These are phyloP conservation scores for Pimephales promelas DNA, from an alignment of 2,113 vertebrate species.

Conservation along the genomic window DNA sequence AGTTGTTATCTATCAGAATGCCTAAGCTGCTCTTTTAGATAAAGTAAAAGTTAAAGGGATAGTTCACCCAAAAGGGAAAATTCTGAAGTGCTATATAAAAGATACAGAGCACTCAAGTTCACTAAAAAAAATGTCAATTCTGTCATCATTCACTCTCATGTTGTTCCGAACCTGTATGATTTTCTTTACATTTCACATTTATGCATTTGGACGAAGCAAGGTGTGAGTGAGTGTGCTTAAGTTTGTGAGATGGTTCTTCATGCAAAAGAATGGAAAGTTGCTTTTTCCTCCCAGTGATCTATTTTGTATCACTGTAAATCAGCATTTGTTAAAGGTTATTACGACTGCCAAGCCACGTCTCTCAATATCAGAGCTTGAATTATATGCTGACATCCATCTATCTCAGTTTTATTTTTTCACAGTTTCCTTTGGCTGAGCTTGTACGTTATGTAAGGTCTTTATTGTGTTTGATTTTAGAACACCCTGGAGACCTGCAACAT, in stretches of 20 bases:
- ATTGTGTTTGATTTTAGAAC: constrained; percentile 77
- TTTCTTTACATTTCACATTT: too few relatives aligned
- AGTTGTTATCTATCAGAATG: constrained; percentile 7
- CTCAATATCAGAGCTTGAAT: background rate
- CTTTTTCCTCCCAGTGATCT: background rate
- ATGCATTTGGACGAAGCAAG: background rate
- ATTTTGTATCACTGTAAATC: background rate
- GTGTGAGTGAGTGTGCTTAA: background rate
- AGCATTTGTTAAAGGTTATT: constrained; percentile 3
- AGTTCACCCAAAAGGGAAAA: too few relatives aligned
- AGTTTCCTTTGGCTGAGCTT: background rate
- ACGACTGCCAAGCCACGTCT: background rate
- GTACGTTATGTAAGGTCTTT: constrained; percentile 25
- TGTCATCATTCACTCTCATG: too few relatives aligned
- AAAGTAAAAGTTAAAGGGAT: background rate
- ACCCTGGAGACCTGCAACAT: constrained; percentile 95
- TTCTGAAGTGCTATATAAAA: too few relatives aligned
- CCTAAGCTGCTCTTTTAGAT: background rate
- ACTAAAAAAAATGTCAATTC: rapidly evolving
- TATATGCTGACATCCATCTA: background rate
- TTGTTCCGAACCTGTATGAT: too few relatives aligned
- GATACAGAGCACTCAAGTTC: too few relatives aligned
- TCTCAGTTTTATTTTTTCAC: background rate
- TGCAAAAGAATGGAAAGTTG: background rate
- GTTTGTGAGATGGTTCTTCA: background rate